Evolutionary conservation across 2,113 vertebrate genomes (phyloP).

Genomic region (Cryptomyrus ogoouensis): DNA sequence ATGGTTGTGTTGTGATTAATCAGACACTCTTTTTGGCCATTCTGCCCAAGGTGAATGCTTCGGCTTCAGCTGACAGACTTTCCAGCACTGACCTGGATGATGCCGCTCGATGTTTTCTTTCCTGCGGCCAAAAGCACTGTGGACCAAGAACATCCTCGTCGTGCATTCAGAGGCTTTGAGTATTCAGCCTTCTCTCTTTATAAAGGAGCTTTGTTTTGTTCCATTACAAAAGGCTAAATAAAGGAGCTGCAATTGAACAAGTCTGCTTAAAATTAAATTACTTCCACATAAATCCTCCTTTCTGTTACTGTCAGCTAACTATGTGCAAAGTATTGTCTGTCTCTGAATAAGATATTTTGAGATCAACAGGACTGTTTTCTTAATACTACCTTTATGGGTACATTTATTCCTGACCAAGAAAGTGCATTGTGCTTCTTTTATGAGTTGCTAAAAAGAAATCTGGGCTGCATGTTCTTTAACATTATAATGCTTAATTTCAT

Average conservation of each 20-base stretch:
- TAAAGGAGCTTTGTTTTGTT: slow-evolving; percentile 66
- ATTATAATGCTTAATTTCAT: slow-evolving; percentile 96
- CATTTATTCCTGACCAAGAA: slow-evolving; percentile 67
- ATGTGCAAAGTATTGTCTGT: slow-evolving; percentile 76
- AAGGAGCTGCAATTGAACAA: slow-evolving; percentile 66
- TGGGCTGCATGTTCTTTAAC: slow-evolving; percentile 97
- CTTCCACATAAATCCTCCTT: slow-evolving; percentile 81
- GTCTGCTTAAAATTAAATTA: slow-evolving; percentile 88
- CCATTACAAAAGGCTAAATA: slow-evolving; percentile 61
- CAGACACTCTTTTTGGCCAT: neutral
- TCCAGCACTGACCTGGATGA: neutral
- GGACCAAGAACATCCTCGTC: slow-evolving; percentile 56
- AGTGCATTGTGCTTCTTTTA: slow-evolving; percentile 23
- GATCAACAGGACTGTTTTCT: slow-evolving; percentile 69
- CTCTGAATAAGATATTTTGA: slow-evolving; percentile 78
- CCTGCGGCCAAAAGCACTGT: neutral
- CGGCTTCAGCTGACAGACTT: neutral
- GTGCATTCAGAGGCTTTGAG: slow-evolving; percentile 59
- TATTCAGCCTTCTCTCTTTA: slow-evolving; percentile 62
- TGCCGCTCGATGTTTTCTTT: neutral
- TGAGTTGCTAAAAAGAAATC: slow-evolving; percentile 70
- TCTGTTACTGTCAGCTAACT: slow-evolving; percentile 91
- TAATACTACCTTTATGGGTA: slow-evolving; percentile 80
- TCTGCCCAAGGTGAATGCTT: neutral
- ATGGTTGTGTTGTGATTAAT: neutral